Conservation (phyloP, 2,797 vertebrate species). For the Octomys mimax region DNA sequence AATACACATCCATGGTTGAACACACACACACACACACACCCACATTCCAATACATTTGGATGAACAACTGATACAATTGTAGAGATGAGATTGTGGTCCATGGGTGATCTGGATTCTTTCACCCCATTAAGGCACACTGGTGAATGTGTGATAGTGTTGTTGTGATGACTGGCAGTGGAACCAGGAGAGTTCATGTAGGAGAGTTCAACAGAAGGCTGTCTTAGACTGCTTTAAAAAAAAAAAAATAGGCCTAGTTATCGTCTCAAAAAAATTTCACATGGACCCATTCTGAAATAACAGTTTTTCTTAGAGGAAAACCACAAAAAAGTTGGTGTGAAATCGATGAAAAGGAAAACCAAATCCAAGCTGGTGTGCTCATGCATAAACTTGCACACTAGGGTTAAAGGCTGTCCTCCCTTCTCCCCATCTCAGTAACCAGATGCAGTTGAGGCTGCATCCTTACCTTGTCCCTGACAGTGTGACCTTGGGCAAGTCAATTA, state of each 20-base stretch:
- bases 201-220: neutral
- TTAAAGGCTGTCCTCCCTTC: neutral
- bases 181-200: neutral
- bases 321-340: neutral
- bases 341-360: slow-evolving; percentile 14
- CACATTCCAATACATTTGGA: slow-evolving; percentile 27
- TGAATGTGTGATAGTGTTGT: neutral
- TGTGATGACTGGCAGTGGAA: neutral
- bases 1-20: neutral
- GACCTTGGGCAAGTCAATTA: slow-evolving; percentile 63
- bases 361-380: neutral
- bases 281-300: neutral
- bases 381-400: neutral
- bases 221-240: neutral
- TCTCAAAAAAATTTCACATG: neutral
- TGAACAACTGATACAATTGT: neutral
- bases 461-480: neutral
- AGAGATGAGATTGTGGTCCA: neutral
- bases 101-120: neutral
- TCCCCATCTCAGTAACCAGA: neutral
- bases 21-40: neutral
- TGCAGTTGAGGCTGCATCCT: neutral
- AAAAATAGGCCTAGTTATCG: neutral
- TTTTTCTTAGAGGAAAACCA: slow-evolving; percentile 40
- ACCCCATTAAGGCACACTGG: neutral